Base-by-base conservation (phyloP, 2,888 invertebrate species). In the Agrenia bidenticulata region DNA sequence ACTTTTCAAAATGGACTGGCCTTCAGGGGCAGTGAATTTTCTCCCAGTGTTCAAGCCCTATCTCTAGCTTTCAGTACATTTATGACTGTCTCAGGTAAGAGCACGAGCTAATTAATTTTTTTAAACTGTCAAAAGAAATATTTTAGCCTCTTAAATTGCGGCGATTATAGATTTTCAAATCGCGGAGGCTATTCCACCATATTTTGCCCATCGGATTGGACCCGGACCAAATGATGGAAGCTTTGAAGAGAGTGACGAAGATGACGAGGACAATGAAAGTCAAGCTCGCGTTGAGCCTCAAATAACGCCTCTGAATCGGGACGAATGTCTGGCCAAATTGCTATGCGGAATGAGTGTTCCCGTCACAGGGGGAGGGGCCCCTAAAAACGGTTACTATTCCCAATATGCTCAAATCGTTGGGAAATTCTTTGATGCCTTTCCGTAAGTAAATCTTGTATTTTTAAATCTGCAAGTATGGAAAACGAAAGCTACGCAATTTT, bases 271-370 rank as follows among this genome's bases (percentile, higher is more conserved):
- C 17, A 24, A 54, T 1, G 51, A 65, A 37, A 64, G 70, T 58
- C 42, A 13, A 32, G 63, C 65, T 26, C 58, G 67, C 23, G 64
- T 63, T n/a, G 67, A 70, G n/a, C 67, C 70, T 11, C 63, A 61
- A 23, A 63, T 64, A 19, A 70, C 65, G 19, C 19, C 70, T 0
- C 23, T 60, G 17, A 70, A 67, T 60, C 26, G 65, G 24, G 70
- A 70, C 27, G 66, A 67, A 39, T 70, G 70, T 49, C 37, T 70
- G 2, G 70, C 70, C 1, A 67, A 66, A 42, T 53, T 70, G 2
- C 54, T 70, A 15, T 70, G 70, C 23, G 70, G 70, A 41, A 66
- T 70, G 67, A 70, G 67, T 49, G 70, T 70, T 53, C 63, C 70
- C 5, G 70, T 67, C 17, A 64, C 67, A 2, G 67, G 67, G 17